Evolutionary conservation across 2,888 invertebrate genomes (phyloP).

Genomic region (Diplazon laetatorius): DNA sequence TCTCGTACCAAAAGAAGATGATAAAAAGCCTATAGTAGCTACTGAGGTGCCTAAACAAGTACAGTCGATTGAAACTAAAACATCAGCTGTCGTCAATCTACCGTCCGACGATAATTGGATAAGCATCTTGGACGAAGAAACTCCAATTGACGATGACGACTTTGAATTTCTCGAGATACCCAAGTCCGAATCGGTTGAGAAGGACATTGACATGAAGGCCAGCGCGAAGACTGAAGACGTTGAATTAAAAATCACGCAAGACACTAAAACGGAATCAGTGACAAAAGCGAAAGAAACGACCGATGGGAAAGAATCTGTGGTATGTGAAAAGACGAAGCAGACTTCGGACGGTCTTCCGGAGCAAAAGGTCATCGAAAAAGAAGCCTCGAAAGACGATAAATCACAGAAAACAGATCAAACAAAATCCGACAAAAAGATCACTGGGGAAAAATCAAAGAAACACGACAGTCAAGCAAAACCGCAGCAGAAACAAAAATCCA

Average conservation of each 20-base stretch:
- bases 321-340: not conserved
- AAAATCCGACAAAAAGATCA: constrained; percentile 35
- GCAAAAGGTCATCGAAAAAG: constrained; percentile 25
- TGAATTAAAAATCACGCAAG: not conserved
- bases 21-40: not conserved
- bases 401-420: constrained; percentile 2
- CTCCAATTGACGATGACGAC: constrained; percentile 71
- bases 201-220: constrained; percentile 15
- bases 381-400: constrained; percentile 38
- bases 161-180: constrained; percentile 61
- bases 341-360: not conserved
- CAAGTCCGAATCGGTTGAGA: constrained; percentile 28
- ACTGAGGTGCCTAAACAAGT: not conserved
- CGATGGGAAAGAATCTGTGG: not conserved
- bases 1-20: constrained; percentile 1
- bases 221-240: not conserved
- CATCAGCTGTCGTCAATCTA: constrained; percentile 57
- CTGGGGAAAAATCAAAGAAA: constrained; percentile 45
- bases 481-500: constrained; percentile 3
- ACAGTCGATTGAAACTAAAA: constrained; percentile 34
- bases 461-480: not conserved
- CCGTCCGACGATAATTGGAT: constrained; percentile 70
- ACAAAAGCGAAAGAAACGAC: not conserved
- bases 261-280: constrained; percentile 7
- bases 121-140: constrained; percentile 73